These are phyloP conservation scores for Centruroides vittatus DNA, from an alignment of 1,140 invertebrate species.

Conservation along the genomic window DNA sequence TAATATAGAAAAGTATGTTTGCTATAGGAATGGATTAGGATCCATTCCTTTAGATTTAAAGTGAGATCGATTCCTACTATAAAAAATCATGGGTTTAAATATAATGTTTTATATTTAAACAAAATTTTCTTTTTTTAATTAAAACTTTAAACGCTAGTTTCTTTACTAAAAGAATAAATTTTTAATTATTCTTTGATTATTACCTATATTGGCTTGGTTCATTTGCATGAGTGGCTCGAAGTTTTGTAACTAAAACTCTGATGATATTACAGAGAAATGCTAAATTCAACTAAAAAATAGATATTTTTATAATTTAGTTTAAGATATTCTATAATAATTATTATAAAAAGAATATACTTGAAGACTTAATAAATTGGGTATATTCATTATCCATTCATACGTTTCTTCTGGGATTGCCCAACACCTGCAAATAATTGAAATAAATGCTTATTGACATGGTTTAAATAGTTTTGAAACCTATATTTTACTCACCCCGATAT, in stretches of 20 bases:
- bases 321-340: background rate
- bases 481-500: too few species aligned
- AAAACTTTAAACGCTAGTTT: too few species aligned
- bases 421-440: constrained; percentile 22
- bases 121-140: too few species aligned
- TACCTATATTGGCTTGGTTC: constrained; percentile 43
- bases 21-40: too few species aligned
- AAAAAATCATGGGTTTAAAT: too few species aligned
- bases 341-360: constrained; percentile 22
- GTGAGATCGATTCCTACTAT: too few species aligned
- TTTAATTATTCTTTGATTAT: background rate
- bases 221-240: constrained; percentile 26
- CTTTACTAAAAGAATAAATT: too few species aligned
- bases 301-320: background rate
- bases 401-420: constrained; percentile 31
- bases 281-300: constrained; percentile 10
- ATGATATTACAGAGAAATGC: constrained; percentile 15
- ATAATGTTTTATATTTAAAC: too few species aligned
- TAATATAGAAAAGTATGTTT: too few species aligned
- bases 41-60: too few species aligned
- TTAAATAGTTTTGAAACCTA: too few species aligned
- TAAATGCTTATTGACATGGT: too few species aligned
- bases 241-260: constrained; percentile 16
- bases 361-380: constrained; percentile 34
- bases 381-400: constrained; percentile 36